phyloP scores from a whole-genome alignment of 2,888 invertebrate species.

The Calliphora vomitoria region DNA sequence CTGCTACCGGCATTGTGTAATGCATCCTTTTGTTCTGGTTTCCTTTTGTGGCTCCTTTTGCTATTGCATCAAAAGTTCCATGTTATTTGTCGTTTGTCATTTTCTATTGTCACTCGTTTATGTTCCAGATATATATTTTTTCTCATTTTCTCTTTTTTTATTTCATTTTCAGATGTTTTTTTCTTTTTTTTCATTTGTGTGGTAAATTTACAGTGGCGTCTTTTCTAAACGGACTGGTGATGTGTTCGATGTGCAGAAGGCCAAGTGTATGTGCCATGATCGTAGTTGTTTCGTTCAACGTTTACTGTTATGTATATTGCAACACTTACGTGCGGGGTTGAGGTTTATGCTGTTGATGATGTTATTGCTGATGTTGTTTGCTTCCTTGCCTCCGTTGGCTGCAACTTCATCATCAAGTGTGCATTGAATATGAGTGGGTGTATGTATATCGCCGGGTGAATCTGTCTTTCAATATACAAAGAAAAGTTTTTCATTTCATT shows the following conservation, averaged over 20 bases:
- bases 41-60: slow-evolving; percentile 65
- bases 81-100: slow-evolving; percentile 67
- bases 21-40: slow-evolving; percentile 71
- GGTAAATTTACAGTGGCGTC: slow-evolving; percentile 19
- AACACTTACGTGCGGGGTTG: slow-evolving; percentile 34
- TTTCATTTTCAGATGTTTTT: slow-evolving; percentile 17
- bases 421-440: slow-evolving; percentile 23
- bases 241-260: neutral
- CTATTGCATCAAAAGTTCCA: slow-evolving; percentile 62
- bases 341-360: slow-evolving; percentile 35
- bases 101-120: slow-evolving; percentile 73
- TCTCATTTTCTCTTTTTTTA: slow-evolving; percentile 20
- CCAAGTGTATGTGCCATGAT: neutral
- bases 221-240: neutral
- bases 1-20: slow-evolving; percentile 70
- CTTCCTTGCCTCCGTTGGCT: slow-evolving; percentile 13
- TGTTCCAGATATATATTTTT: slow-evolving; percentile 59
- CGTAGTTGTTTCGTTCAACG: slow-evolving; percentile 14
- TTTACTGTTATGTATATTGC: slow-evolving; percentile 29
- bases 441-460: slow-evolving; percentile 1
- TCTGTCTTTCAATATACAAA: slow-evolving; percentile 52
- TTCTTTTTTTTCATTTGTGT: slow-evolving; percentile 16
- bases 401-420: neutral
- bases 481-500: slow-evolving; percentile 63
- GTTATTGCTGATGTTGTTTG: slow-evolving; percentile 36